Percentiles rank a stretch among this genome's conserved stretches.
Conservation (phyloP, 2,888 invertebrate genomes). For the Andrena minutula region DNA sequence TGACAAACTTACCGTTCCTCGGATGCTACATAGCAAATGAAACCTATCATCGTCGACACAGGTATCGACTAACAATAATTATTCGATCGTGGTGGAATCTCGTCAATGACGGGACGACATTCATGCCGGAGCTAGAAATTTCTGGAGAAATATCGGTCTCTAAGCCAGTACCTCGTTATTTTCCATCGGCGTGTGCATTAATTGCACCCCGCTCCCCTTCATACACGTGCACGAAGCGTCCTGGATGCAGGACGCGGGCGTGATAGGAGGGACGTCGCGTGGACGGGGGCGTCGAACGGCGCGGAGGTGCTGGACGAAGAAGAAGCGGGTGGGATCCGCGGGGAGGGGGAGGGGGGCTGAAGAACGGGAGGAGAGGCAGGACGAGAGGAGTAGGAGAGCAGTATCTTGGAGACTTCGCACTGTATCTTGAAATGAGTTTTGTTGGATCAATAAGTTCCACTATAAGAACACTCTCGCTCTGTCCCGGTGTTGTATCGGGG, state of each 20-base stretch:
- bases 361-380: conserved; percentile 71
- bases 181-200: conserved; percentile 67
- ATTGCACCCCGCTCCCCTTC: conserved; percentile 64
- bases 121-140: not conserved
- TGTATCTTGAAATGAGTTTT: conserved; percentile 86
- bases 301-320: conserved; percentile 66
- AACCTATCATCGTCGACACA: too few relatives aligned
- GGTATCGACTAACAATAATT: not conserved
- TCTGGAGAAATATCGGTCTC: not conserved
- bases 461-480: conserved; percentile 85
- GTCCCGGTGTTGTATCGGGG: conserved; percentile 80
- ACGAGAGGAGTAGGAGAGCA: conserved; percentile 79
- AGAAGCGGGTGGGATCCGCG: conserved; percentile 38
- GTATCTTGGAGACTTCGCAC: conserved; percentile 85
- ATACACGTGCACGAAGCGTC: conserved; percentile 73
- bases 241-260: conserved; percentile 80
- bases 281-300: conserved; percentile 74
- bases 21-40: too few relatives aligned
- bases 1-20: too few relatives aligned
- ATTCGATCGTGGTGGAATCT: not conserved
- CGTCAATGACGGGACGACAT: not conserved
- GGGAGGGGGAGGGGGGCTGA: conserved; percentile 66
- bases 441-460: conserved; percentile 86
- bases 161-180: not conserved
- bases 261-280: conserved; percentile 68